Base-by-base conservation (phyloP, 1,140 invertebrate species). In the Leptoteleia sp. region DNA sequence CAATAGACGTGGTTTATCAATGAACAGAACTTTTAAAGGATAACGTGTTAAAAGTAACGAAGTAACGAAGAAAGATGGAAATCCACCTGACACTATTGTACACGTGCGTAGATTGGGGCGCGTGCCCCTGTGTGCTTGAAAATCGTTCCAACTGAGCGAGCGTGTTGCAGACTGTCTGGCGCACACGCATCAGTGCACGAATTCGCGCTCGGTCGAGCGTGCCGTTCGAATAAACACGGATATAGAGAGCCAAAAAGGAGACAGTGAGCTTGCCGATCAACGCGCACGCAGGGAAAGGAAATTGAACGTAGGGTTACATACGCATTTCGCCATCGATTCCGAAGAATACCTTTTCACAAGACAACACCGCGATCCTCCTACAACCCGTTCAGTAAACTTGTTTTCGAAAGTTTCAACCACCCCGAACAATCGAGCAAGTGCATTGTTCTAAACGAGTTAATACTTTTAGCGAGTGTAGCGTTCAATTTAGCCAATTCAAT, bases 91-190 rank as follows among this genome's bases (percentile, higher is more conserved):
- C 68, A 72, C 55, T 72, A 61, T 59, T 78, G 55, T 65, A 37
- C 43, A 54, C 47, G 67, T 65, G 75, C 67, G 75, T 77, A 35
- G 65, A 55, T 64, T 77, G 65, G 75, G 75, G 65, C 75, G 75
- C 75, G 75, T 78, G 75, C 67, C 75, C 75, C 67, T 71, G 43
- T 8, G 38, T 35, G 67, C 38, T 71, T 72, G 29, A 61, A 67
- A 78, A 61, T 78, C 52, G 67, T 78, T 72, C 52, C 67, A 45
- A 64, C 43, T 11, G 75, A 59, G 52, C 52, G 65, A 65, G 50
- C 61, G 67, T 72, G 75, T 78, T 78, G 75, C 75, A 78, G 67
- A 78, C 75, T 78, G 75, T 78, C 75, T 78, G 75, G 75, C 75
- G 61, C 75, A 67, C 61, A 78, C 75, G 75, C 75, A 78, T 78